Evolutionary conservation across 2,113 vertebrate species (phyloP), one percentile per base, ranked within the genome.

Genomic region (Callionymus lyra): DNA sequence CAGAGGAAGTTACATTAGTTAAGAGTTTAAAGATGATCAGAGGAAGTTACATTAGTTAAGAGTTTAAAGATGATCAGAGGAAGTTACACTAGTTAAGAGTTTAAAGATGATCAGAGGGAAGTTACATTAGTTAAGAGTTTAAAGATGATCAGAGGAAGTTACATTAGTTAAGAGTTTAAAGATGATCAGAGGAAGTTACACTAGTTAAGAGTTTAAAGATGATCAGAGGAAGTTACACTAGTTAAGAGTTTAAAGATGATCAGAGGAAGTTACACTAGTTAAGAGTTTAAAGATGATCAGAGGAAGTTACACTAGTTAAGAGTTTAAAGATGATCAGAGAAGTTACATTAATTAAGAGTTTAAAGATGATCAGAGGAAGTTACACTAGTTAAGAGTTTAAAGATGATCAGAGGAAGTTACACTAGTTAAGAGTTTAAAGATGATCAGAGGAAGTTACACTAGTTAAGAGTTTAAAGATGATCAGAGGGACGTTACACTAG

Each of bases 51-150:
- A 76, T 81, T 79, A 74, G 72, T 80, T 74, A 68, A 82, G 68
- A 76, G 70, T 79, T 74, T 77, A 76, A 71, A 66, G 70, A 72
- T 63, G 62, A 74, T 66, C 76, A 68, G 58, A 66, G 70, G 70
- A 76, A 74, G 72, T 77, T 74, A 65, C 70, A 76, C 79, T 79
- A 74, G 72, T 80, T 74, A 68, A 82, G 68, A 76, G 70, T 79
- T 74, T 77, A 76, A 71, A 66, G 70, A 72, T 63, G 62, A n/a
- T n/a, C n/a, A n/a, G n/a, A n/a, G n/a, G 70, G 70, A 76, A 74
- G 72, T 77, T 74, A 65, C 70, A 76, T 81, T 79, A 74, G 72
- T 80, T 74, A 68, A 82, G 68, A 76, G 70, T 79, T 74, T 77
- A 76, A 71, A 66, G 70, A 72, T 63, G 62, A 74, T 66, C 76